phyloP scores from a whole-genome alignment of 1,140 invertebrate genomes.

The Spodoptera frugiperda region DNA sequence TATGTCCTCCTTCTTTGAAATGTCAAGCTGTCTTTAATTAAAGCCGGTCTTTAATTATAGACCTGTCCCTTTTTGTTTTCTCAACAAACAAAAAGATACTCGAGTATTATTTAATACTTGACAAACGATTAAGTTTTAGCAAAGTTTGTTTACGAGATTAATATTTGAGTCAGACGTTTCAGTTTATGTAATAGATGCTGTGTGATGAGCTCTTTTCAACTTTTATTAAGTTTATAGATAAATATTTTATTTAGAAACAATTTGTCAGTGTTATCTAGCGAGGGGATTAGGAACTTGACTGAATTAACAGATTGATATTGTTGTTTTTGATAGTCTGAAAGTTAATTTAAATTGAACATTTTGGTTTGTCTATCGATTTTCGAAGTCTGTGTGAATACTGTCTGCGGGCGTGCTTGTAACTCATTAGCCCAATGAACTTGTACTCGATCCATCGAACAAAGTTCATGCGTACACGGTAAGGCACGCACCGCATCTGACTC shows the following conservation, averaged over 20 bases:
- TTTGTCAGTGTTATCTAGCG: background rate
- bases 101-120: slow-evolving; percentile 39
- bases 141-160: slow-evolving; percentile 42
- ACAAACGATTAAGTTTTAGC: slow-evolving; percentile 31
- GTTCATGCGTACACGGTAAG: background rate
- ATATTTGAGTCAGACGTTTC: slow-evolving; percentile 32
- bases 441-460: background rate
- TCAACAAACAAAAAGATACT: slow-evolving; percentile 52
- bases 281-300: no score
- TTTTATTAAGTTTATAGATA: slow-evolving; percentile 13
- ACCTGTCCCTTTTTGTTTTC: slow-evolving; percentile 67
- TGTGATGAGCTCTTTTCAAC: slow-evolving; percentile 5
- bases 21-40: slow-evolving; percentile 85
- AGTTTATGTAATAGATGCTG: slow-evolving; percentile 26
- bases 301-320: no score
- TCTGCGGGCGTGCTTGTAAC: background rate
- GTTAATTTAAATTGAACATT: no score
- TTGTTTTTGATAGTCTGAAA: no score
- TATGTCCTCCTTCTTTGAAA: slow-evolving; percentile 83
- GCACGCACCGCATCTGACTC: no score
- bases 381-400: no score
- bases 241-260: slow-evolving; percentile 4
- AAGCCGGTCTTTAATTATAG: slow-evolving; percentile 80
- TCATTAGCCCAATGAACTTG: background rate
- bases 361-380: no score